Conservation (phyloP, 2,113 vertebrate genomes). For the Candoia aspera region DNA sequence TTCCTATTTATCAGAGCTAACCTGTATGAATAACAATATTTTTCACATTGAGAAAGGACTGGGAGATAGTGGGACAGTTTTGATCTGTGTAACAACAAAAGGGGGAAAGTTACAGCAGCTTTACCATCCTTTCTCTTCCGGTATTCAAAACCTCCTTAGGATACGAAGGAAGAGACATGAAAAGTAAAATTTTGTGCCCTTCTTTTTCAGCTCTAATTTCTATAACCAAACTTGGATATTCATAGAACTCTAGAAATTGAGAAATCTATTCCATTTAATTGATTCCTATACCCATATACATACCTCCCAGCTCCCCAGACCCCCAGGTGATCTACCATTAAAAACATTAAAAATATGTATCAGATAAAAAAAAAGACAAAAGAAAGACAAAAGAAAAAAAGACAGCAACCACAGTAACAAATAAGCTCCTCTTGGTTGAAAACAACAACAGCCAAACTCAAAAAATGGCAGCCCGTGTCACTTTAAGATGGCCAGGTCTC, state of each 20-base stretch:
- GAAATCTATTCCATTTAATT: background rate
- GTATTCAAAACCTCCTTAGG: background rate
- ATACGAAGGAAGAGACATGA: background rate
- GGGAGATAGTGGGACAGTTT: too few relatives aligned
- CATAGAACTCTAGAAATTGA: background rate
- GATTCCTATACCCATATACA: background rate
- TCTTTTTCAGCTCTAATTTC: background rate
- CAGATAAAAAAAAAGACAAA: background rate
- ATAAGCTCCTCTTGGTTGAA: background rate
- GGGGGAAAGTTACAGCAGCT: background rate
- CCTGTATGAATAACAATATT: background rate
- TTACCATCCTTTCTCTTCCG: background rate
- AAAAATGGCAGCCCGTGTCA: background rate
- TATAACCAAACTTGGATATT: background rate
- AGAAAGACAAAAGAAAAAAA: background rate
- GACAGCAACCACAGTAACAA: too few relatives aligned
- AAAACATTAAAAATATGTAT: background rate
- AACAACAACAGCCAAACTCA: background rate
- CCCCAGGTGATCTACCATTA: background rate
- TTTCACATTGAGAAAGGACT: background rate
- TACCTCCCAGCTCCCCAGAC: background rate
- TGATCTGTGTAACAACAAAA: background rate
- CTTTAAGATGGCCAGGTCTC: background rate
- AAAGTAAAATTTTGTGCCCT: background rate
- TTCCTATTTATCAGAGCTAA: background rate